These are phyloP conservation scores for Ctenoplectra terminalis DNA, from an alignment of 1,140 invertebrate species.

Conservation along the genomic window DNA sequence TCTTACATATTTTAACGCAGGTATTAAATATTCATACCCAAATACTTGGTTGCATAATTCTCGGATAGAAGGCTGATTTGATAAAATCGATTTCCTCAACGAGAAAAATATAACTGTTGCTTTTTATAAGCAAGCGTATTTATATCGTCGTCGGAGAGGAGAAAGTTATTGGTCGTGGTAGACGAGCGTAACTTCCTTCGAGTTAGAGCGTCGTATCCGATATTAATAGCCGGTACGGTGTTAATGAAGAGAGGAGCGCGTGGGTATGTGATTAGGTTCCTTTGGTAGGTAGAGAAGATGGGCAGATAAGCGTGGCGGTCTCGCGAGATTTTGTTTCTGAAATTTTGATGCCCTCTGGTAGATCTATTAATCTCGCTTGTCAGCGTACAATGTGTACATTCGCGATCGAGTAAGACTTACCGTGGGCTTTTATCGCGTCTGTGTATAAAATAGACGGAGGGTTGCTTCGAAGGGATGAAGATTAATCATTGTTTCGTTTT, in stretches of 20 bases:
- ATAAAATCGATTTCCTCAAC: neutral
- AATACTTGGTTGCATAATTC: neutral
- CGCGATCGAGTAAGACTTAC: neutral
- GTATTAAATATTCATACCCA: too few species aligned
- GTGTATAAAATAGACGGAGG: too few species aligned
- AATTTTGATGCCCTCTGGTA: neutral
- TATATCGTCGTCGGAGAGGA: neutral
- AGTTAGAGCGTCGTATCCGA: neutral
- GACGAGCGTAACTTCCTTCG: neutral
- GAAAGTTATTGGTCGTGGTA: constrained; percentile 8
- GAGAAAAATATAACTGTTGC: neutral
- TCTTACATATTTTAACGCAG: too few species aligned
- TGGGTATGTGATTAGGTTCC: neutral
- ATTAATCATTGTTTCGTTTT: neutral
- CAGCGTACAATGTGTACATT: neutral
- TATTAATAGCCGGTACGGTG: constrained; percentile 6
- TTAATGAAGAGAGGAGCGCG: constrained; percentile 11
- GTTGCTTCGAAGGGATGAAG: neutral
- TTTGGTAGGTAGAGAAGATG: neutral
- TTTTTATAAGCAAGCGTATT: constrained; percentile 1
- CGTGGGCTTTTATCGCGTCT: neutral
- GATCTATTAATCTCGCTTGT: constrained; percentile 24
- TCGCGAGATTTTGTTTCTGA: constrained; percentile 3
- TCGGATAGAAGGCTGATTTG: neutral
- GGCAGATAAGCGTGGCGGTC: neutral